Evolutionary conservation across 30 jellyfish, hydroid and myxozoan genomes (phyloP).

Genomic region (Nemopilema nomurai): DNA sequence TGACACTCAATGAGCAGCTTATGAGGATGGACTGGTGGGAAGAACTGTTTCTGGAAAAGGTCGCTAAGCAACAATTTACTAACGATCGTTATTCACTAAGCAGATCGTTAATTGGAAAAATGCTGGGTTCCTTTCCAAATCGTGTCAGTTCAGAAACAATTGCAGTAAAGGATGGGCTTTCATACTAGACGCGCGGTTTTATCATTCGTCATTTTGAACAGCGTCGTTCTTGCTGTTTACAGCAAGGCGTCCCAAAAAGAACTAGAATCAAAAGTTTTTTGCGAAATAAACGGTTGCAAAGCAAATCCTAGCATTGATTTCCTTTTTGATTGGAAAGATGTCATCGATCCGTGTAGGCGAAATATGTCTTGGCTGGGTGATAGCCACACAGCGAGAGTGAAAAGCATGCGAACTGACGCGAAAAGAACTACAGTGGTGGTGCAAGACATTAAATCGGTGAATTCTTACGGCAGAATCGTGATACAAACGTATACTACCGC

Average conservation of each 20-base stretch:
- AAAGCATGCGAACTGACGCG: constrained; percentile 17
- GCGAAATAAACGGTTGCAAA: neutral
- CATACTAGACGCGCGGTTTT: neutral
- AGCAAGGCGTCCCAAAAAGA: neutral
- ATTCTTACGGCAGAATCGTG: constrained; percentile 6
- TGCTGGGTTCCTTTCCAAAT: too few species aligned
- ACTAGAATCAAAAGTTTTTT: neutral
- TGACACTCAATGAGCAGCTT: too few species aligned
- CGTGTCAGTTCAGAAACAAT: neutral
- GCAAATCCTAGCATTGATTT: neutral
- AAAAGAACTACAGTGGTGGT: constrained; percentile 6
- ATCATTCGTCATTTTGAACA: neutral
- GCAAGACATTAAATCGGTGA: constrained; percentile 7
- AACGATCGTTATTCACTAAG: neutral
- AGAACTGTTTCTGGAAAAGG: too few species aligned
- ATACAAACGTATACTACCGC: constrained; percentile 31
- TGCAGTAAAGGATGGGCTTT: neutral
- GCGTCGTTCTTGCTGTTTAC: neutral
- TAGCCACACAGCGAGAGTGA: neutral
- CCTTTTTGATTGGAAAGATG: constrained; percentile 31
- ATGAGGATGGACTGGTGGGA: too few species aligned
- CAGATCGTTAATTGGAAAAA: neutral
- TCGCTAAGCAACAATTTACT: neutral
- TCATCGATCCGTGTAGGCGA: constrained; percentile 15
- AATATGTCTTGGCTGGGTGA: constrained; percentile 17